Conservation (phyloP, 2,888 invertebrate genomes). For the Andrena bicolor region DNA sequence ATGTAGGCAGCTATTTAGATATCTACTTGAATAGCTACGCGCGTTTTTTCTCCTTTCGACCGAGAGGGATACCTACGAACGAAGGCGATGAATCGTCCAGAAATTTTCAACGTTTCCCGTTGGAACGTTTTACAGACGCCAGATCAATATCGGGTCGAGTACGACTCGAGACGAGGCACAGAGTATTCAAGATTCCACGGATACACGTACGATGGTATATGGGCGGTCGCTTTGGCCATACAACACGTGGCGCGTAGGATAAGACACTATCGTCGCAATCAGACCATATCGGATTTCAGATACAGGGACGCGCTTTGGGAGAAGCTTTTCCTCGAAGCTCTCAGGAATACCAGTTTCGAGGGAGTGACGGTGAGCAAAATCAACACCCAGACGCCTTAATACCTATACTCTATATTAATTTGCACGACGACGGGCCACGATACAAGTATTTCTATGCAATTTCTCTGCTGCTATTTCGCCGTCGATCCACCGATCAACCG, state of each 20-base stretch:
- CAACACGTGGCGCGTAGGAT: conserved; percentile 94
- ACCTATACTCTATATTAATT: neutral
- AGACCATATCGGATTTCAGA: conserved; percentile 92
- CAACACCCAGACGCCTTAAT: no score
- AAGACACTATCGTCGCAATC: conserved; percentile 89
- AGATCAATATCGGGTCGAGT: conserved; percentile 94
- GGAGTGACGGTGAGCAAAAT: conserved; percentile 91
- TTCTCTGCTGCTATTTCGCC: no score
- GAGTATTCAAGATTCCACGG: conserved; percentile 98
- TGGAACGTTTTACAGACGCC: conserved; percentile 89
- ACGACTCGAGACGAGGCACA: conserved; percentile 91
- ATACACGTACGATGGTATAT: conserved; percentile 99
- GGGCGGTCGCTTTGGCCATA: conserved; percentile 98
- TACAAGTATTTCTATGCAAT: conserved; percentile 5
- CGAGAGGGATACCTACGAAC: no score
- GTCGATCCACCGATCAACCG: no score
- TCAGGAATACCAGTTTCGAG: conserved; percentile 96
- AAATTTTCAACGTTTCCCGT: conserved; percentile 9
- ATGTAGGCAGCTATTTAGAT: no score
- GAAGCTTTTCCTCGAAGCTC: conserved; percentile 92
- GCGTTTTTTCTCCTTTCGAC: neutral
- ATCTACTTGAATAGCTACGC: no score
- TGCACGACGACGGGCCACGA: neutral
- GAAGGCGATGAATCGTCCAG: conserved; percentile 3
- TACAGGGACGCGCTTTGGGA: conserved; percentile 96